phyloP scores from a whole-genome alignment of 1,140 invertebrate species.

The Meloidogyne hapla region DNA sequence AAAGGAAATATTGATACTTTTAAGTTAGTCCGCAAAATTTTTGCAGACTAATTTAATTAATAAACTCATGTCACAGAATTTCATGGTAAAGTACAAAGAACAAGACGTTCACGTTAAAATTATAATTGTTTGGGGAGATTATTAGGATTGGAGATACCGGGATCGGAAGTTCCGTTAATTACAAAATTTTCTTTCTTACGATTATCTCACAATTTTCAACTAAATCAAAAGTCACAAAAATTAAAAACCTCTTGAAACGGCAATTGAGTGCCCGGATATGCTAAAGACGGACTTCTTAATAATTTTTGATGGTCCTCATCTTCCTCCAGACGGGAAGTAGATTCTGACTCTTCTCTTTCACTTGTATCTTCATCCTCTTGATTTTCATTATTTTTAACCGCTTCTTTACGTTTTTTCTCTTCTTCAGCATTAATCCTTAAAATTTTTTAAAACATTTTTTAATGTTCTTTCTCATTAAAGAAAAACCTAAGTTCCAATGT shows the following conservation, averaged over 20 bases:
- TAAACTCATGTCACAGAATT: too few species aligned
- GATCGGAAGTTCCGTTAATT: too few species aligned
- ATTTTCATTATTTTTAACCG: background rate
- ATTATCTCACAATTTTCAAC: too few species aligned
- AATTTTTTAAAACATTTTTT: background rate
- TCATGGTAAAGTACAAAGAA: too few species aligned
- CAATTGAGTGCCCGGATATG: slow-evolving; percentile 22
- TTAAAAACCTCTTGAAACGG: slow-evolving; percentile 15
- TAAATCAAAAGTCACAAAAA: background rate
- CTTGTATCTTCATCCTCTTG: background rate
- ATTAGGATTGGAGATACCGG: too few species aligned
- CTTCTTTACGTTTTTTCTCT: slow-evolving; percentile 1
- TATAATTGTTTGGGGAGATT: too few species aligned
- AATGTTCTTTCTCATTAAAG: background rate
- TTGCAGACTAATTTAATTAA: too few species aligned
- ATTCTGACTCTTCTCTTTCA: background rate
- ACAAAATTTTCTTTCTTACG: background rate
- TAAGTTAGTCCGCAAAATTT: too few species aligned
- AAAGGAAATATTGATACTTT: too few species aligned
- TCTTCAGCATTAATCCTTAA: background rate
- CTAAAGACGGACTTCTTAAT: background rate
- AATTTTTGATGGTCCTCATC: background rate
- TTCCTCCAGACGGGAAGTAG: background rate
- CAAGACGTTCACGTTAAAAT: too few species aligned
- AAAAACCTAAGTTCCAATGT: slow-evolving; percentile 15